Evolutionary conservation across 2,888 invertebrate species (phyloP), one percentile per base, ranked within the genome.

Genomic region (Dolomedes plantarius): DNA sequence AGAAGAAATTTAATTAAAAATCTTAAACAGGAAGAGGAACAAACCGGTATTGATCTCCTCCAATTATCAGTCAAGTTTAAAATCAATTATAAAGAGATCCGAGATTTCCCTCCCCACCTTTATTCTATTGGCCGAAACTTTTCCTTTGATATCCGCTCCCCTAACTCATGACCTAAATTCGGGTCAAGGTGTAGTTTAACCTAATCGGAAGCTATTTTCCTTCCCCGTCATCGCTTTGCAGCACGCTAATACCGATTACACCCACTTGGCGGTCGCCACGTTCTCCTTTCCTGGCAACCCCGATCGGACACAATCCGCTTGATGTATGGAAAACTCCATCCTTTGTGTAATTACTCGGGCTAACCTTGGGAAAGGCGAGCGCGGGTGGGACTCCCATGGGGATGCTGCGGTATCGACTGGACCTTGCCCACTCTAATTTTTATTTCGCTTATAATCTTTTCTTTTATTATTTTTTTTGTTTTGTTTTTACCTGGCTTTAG

Each of bases 321-420:
- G 80, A 80, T 80, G 80, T 80, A 80, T 80, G 73, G 73, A 29
- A 32, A 72, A 62, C 62, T 72, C 79, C 46, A 72, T 71, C 79
- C 72, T 71, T 46, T 46, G 23, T 19, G 69, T 81, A 81, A 81
- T 81, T 81, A 69, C 81, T 69, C 36, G 6, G 56, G 16, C 36
- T 75, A 75, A 81, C 81, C 81, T 81, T 81, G 81, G 56, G 50
- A n/a, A 28, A n/a, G 29, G 19, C 28, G 23, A 31, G 80, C 56
- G 80, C 31, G 80, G 80, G 80, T 80, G 80, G 80, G 46, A 13
- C 29, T 27, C 77, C 50, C 64, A 1, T 1, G 77, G 50, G 67
- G 31, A 69, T 41, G 50, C 19, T 62, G 67, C 29, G 64, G 32
- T 74, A 74, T 72, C 32, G 69, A 29, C 67, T 50, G 75, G 39